These are phyloP conservation scores for Poeciliopsis gracilis DNA, from an alignment of 2,797 vertebrate genomes.

Conservation along the genomic window DNA sequence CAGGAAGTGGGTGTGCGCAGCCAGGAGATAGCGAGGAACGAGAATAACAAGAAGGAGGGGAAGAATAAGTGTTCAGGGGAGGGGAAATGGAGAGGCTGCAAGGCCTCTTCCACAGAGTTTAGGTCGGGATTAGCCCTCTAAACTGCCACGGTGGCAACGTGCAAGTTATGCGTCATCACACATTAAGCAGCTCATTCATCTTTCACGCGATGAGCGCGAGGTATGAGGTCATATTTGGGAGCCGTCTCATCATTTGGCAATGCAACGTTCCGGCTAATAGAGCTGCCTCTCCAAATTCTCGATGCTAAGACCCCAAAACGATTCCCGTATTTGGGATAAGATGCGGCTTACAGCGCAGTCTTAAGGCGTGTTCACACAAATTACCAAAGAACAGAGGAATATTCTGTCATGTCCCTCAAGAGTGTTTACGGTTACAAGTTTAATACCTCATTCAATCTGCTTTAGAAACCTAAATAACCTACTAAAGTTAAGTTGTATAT, in stretches of 20 bases:
- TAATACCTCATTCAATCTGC: not conserved
- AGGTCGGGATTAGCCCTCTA: conserved; percentile 42
- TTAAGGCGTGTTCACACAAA: not conserved
- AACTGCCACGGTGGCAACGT: conserved; percentile 44
- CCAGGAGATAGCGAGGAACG: conserved; percentile 39
- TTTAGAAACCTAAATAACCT: not conserved
- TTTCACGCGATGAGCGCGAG: conserved; percentile 52
- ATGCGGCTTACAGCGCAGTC: not conserved
- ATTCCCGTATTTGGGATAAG: conserved; percentile 10
- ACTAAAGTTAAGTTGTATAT: not conserved
- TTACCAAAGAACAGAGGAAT: not conserved
- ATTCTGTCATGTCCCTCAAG: not conserved
- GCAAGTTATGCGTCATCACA: conserved; percentile 65
- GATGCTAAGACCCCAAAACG: conserved; percentile 21
- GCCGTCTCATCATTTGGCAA: conserved; percentile 36
- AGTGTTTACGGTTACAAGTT: not conserved
- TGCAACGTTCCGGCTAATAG: conserved; percentile 34
- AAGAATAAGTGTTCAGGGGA: conserved; percentile 13
- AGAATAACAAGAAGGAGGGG: conserved; percentile 22
- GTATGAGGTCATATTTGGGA: conserved; percentile 49
- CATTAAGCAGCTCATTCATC: conserved; percentile 65
- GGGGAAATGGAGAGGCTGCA: conserved; percentile 14
- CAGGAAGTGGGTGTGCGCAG: conserved; percentile 39
- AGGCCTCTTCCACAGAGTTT: conserved; percentile 41
- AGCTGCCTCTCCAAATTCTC: conserved; percentile 32